phyloP scores from a whole-genome alignment of 2,888 invertebrate species.

The Chromoteleia sp. region DNA sequence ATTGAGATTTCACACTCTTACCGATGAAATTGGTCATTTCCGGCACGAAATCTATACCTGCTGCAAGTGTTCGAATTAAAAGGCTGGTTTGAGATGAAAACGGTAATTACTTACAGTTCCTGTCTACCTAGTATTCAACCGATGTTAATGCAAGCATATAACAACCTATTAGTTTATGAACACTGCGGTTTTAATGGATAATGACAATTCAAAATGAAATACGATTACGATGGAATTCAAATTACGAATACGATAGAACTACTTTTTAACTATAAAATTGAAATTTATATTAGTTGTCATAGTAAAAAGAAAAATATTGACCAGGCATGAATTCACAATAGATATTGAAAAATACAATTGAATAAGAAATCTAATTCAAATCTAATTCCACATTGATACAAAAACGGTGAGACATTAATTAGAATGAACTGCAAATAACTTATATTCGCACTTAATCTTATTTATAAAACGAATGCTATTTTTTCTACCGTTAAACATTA shows the following conservation, averaged over 20 bases:
- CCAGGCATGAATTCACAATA: no score
- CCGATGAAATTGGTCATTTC: constrained; percentile 46
- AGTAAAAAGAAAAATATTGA: no score
- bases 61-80: constrained; percentile 37
- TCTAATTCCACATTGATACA: no score
- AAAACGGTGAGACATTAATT: not conserved
- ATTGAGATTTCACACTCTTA: constrained; percentile 55
- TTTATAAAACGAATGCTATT: constrained; percentile 15
- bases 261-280: no score
- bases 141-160: constrained; percentile 35
- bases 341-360: no score
- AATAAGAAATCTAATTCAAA: no score
- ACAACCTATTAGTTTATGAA: constrained; percentile 43
- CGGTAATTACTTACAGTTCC: constrained; percentile 51
- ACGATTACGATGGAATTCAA: constrained; percentile 6
- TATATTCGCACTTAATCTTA: constrained; percentile 22
- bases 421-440: constrained; percentile 5
- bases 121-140: constrained; percentile 17
- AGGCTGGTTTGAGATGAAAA: constrained; percentile 31
- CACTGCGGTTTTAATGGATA: not conserved
- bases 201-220: constrained; percentile 9
- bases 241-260: no score
- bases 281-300: no score
- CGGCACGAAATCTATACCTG: constrained; percentile 45
- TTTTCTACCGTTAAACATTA: constrained; percentile 44